Percentiles rank a stretch among this genome's conserved stretches.
These are phyloP conservation scores for Thalpophila matura DNA, from an alignment of 2,888 invertebrate genomes.

Conservation along the genomic window DNA sequence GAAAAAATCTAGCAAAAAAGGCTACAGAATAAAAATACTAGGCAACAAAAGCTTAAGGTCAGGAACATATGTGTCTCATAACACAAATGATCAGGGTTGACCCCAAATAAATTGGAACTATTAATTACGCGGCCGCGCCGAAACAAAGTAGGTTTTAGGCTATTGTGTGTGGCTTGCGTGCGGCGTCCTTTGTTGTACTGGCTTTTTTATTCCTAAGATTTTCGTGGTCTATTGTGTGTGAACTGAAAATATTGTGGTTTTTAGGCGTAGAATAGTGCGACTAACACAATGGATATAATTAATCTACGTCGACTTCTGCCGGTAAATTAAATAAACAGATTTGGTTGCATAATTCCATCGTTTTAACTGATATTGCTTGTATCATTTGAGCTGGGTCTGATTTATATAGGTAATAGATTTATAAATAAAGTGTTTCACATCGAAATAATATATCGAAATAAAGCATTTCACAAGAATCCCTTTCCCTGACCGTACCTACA, in stretches of 20 bases:
- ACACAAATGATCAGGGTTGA: conserved; percentile 48
- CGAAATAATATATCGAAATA: too few species aligned
- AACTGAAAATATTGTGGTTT: conserved; percentile 11
- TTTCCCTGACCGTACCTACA: too few species aligned
- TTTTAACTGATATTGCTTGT: too few species aligned
- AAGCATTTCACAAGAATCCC: too few species aligned
- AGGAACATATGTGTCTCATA: conserved; percentile 43
- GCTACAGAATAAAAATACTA: conserved; percentile 23
- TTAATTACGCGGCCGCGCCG: conserved; percentile 49
- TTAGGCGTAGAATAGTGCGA: not conserved
- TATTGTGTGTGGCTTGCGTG: conserved; percentile 25
- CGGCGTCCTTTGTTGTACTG: conserved; percentile 25
- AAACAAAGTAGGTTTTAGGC: conserved; percentile 21
- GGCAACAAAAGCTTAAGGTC: conserved; percentile 40
- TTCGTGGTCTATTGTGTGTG: conserved; percentile 25
- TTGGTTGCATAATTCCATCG: not conserved
- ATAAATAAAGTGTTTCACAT: too few species aligned
- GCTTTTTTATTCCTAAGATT: conserved; percentile 44
- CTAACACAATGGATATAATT: not conserved
- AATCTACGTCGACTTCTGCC: not conserved
- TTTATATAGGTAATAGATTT: too few species aligned
- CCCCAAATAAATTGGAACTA: conserved; percentile 56
- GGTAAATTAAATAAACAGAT: not conserved
- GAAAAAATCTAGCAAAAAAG: conserved; percentile 24
- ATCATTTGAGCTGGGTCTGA: too few species aligned